Conservation (phyloP, 2,113 vertebrate genomes). For the Collichthys lucidus region DNA sequence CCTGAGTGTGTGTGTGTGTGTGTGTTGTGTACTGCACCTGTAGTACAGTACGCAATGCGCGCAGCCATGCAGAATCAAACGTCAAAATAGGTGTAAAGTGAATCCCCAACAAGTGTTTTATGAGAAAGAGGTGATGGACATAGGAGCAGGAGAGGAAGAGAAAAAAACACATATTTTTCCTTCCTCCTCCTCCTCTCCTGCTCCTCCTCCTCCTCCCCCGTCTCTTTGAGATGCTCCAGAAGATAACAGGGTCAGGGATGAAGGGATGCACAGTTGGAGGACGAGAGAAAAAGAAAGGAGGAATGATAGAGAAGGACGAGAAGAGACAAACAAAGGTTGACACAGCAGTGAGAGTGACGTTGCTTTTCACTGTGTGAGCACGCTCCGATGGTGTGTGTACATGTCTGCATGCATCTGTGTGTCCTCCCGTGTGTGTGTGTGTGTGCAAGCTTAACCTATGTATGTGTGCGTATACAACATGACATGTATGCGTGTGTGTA, state of each 20-base stretch:
- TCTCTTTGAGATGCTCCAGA: slow-evolving; percentile 69
- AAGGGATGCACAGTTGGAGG: slow-evolving; percentile 63
- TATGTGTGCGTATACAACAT: neutral
- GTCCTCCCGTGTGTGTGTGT: neutral
- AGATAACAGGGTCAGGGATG: slow-evolving; percentile 73
- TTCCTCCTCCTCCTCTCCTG: neutral
- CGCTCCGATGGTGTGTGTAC: slow-evolving; percentile 9
- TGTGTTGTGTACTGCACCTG: neutral
- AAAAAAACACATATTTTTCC: neutral
- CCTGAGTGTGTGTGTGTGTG: neutral
- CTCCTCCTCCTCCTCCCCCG: neutral
- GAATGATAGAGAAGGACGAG: slow-evolving; percentile 26
- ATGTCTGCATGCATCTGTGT: slow-evolving; percentile 12
- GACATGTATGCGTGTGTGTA: neutral
- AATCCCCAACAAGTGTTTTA: slow-evolving; percentile 1
- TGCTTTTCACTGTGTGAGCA: slow-evolving; percentile 33
- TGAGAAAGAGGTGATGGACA: neutral
- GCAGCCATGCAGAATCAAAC: slow-evolving; percentile 1
- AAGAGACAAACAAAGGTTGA: slow-evolving; percentile 61
- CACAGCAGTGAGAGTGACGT: slow-evolving; percentile 47
- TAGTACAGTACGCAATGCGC: neutral
- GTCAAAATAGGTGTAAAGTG: slow-evolving; percentile 1
- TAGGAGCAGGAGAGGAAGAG: neutral
- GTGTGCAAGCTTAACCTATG: neutral
- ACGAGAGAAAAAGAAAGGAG: slow-evolving; percentile 32